These are phyloP conservation scores for Sitta europaea DNA, from an alignment of 2,113 vertebrate species.

Conservation along the genomic window DNA sequence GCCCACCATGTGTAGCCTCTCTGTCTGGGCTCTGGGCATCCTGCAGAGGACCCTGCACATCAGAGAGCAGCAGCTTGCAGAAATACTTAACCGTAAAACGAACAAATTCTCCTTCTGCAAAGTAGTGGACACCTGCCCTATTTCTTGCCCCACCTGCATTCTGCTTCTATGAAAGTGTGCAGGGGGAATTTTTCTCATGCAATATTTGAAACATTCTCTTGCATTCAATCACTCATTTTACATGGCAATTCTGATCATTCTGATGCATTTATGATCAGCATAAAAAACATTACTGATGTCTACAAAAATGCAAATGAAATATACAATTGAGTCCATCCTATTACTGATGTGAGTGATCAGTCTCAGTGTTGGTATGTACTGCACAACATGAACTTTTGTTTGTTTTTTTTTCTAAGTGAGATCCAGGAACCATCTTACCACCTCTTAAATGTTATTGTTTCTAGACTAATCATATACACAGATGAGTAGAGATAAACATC, in stretches of 20 bases:
- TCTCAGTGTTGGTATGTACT: neutral
- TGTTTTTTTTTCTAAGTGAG: neutral
- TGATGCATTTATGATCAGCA: neutral
- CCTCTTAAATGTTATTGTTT: neutral
- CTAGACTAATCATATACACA: neutral
- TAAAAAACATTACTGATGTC: neutral
- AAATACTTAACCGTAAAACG: neutral
- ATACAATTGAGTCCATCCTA: neutral
- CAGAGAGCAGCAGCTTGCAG: neutral
- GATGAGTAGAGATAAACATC: neutral
- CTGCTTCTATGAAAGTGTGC: neutral
- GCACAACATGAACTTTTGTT: neutral
- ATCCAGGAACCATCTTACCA: neutral
- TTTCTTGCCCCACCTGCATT: neutral
- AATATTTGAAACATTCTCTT: neutral
- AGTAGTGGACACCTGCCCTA: neutral
- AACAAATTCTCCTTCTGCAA: neutral
- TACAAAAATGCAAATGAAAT: neutral
- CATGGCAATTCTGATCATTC: fast-evolving
- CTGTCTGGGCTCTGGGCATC: neutral
- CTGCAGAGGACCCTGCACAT: neutral
- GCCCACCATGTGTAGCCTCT: neutral
- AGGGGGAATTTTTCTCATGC: neutral
- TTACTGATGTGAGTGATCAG: neutral
- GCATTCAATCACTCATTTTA: neutral